Base-by-base conservation (phyloP, 2,888 invertebrate species). In the Pandemis heparana region DNA sequence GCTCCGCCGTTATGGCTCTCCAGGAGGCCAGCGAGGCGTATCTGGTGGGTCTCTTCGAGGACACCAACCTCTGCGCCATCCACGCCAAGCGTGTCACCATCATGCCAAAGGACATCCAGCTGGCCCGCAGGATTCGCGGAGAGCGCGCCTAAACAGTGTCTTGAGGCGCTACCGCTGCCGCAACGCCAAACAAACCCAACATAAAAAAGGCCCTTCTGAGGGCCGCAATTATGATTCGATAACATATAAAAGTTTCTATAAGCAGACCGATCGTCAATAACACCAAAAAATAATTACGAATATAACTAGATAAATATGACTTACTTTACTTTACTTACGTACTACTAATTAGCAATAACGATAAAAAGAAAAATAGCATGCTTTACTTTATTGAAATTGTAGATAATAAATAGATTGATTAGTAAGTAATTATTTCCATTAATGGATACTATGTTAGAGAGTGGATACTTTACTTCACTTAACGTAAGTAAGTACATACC, bases 1-100 rank as follows among this genome's bases (percentile, higher is more conserved):
- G 77, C 71, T 97, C 97, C 79, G 97, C 98, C 59, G 97, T 98
- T 75, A 97, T 98, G 97, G 97, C 75, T 97, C 97, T 72, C 94
- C 94, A 97, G 95, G 97, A 97, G 94, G 97, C 97, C 66, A 96
- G 96, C 79, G 51, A 53, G 51, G 51, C 51, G 51, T 53, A 53
- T 9, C 51, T 53, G 16, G 51, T 53, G 51, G 51, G 51, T 89
- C 92, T 98, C 82, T 97, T 98, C 71, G 98, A 98, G 79, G 95
- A 98, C 70, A 98, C 98, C 32, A 16, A 10, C 38, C n/a, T 9
- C 10, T 53, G 51, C 18, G 14, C 18, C 18, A 53, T 23, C 8
- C 59, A 53, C 51, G 51, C 51, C 18, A 53, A 53, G 51, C 51
- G 51, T 18, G 51, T 53, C 8, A 53, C 51, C 18, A 53, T 53